A percentile compares a stretch with the other conserved stretches of the same genome.
phyloP scores from a whole-genome alignment of 2,888 invertebrate species.

The Chironomus tentans region DNA sequence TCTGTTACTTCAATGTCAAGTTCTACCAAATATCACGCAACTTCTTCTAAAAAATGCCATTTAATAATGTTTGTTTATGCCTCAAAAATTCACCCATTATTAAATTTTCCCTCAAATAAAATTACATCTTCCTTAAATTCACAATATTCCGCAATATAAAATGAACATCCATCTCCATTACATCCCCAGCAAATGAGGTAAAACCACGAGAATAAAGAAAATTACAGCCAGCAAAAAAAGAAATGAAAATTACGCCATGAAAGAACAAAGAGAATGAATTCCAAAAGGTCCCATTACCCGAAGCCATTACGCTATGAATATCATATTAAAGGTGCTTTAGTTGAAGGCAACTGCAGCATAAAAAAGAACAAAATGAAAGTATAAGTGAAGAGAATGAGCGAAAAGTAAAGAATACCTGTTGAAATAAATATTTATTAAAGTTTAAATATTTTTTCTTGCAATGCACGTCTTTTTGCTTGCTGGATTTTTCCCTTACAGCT shows the following conservation, averaged over 20 bases:
- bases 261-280: not conserved
- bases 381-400: no score
- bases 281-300: not conserved
- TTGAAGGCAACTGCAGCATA: not conserved
- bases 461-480: not conserved
- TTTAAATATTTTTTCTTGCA: not conserved
- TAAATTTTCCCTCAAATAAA: not conserved
- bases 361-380: not conserved
- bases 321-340: not conserved
- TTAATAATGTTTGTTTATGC: no score
- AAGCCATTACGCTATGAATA: constrained; percentile 6
- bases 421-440: constrained; percentile 24
- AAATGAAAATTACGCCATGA: not conserved
- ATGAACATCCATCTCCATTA: no score
- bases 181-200: no score
- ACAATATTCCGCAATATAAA: no score
- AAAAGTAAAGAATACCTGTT: constrained; percentile 9
- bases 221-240: not conserved
- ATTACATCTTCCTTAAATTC: no score
- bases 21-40: no score
- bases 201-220: not conserved
- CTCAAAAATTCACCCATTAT: not conserved
- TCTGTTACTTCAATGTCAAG: no score
- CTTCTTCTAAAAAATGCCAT: no score
- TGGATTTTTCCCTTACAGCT: not conserved